Base-by-base conservation (phyloP, 2,888 invertebrate species). In the Euclidia mi region DNA sequence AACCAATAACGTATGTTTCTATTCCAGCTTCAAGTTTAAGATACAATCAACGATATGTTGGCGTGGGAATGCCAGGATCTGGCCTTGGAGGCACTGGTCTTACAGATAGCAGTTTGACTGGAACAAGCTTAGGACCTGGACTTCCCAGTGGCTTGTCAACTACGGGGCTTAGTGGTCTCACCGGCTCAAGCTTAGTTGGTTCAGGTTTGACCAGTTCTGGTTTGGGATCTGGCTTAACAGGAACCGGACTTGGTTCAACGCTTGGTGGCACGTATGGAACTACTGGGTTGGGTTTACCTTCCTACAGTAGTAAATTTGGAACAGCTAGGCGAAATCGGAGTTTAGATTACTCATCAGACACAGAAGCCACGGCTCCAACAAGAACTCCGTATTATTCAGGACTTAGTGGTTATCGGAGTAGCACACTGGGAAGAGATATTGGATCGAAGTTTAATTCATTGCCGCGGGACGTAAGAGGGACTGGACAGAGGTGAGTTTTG, bases 271-370 rank as follows among this genome's bases (percentile, higher is more conserved):
- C 88, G 18, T 94, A 94, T 57, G 93, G 93, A 18, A 92, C 94
- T 2, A 86, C 91, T 7, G 92, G 92, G 3, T 75, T 94, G 41
- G 94, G 94, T 17, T 60, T 94, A 35, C 79, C 89, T 79, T 95
- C 85, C 71, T 95, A 88, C 84, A 94, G 87, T 47, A 85, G 87
- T 63, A 94, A 94, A 75, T 95, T 95, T 71, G 94, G 97, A 3
- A 93, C 97, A 60, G 95, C 96, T 1, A 95, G 98, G 78, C 96
- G 98, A 65, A 97, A 97, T 77, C 95, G 98, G 75, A 97, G 97
- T 68, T 93, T 99, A 84, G 98, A 98, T 91, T 98, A 98, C 89
- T 98, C 98, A 17, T 99, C 99, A 44, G 99, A 99, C 84, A 99
- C 99, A 0, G 99, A 99, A 94, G 98, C 98, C n/a, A 97, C 97